Conservation (phyloP, 2,113 vertebrate genomes). For the Scolopax mira region DNA sequence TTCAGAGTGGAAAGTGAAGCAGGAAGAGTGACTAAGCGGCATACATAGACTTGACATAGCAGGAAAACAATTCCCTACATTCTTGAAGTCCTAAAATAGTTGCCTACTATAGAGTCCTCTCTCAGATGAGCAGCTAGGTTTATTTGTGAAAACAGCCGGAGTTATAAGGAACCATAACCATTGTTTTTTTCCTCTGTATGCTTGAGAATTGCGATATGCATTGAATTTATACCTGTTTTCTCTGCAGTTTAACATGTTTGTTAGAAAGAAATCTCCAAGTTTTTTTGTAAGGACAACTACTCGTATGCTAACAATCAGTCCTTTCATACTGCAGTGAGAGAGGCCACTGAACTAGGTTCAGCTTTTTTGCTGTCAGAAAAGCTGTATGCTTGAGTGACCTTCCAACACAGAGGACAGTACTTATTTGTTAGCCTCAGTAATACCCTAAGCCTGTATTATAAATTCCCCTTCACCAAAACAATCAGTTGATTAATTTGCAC, state of each 20-base stretch:
- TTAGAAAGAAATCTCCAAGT: neutral
- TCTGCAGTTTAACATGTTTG: neutral
- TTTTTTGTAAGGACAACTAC: neutral
- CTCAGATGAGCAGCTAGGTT: neutral
- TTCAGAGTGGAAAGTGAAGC: neutral
- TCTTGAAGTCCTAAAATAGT: neutral
- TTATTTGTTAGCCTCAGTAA: conserved; percentile 45
- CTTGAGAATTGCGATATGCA: neutral
- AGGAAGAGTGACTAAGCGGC: neutral
- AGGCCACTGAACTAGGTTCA: neutral
- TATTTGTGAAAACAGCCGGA: neutral
- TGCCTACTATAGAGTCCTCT: neutral
- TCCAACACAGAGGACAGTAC: conserved; percentile 38
- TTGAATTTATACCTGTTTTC: neutral
- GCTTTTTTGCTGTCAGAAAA: conserved; percentile 1
- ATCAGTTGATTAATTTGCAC: conserved; percentile 54
- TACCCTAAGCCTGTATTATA: conserved; percentile 54
- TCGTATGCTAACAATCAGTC: neutral
- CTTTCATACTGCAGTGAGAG: neutral
- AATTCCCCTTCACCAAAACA: conserved; percentile 35
- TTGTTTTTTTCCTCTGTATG: neutral
- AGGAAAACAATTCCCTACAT: neutral
- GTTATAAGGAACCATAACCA: neutral
- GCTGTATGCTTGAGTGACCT: conserved; percentile 39
- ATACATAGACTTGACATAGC: neutral